phyloP scores from a whole-genome alignment of 2,888 invertebrate species.

The Troilus luridus region DNA sequence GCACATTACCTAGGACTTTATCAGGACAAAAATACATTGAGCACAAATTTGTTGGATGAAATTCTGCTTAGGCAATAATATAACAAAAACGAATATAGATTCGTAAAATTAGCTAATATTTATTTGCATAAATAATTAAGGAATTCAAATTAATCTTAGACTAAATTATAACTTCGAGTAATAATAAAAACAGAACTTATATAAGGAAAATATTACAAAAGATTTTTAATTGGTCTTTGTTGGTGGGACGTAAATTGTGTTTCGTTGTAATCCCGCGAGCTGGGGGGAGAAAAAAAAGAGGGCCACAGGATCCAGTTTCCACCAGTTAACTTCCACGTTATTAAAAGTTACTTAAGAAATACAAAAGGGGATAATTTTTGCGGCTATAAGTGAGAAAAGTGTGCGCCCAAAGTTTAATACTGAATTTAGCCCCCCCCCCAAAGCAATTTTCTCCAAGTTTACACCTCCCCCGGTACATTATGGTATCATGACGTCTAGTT shows the following conservation, averaged over 20 bases:
- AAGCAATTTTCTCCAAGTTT: slow-evolving; percentile 35
- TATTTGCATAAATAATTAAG: neutral
- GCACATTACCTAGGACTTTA: no score
- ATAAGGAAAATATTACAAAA: neutral
- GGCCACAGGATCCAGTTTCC: neutral
- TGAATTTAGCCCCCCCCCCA: neutral
- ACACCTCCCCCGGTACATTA: neutral
- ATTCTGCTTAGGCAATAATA: no score
- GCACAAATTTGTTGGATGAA: no score
- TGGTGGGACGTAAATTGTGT: neutral
- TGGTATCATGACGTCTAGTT: neutral
- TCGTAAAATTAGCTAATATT: neutral
- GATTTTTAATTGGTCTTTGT: slow-evolving; percentile 15
- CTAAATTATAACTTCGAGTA: neutral
- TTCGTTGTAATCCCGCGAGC: slow-evolving; percentile 3
- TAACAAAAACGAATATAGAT: no score
- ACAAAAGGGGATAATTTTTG: slow-evolving; percentile 27
- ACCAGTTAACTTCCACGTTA: neutral
- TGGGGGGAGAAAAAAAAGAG: neutral
- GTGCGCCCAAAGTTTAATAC: slow-evolving; percentile 5
- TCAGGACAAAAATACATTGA: no score
- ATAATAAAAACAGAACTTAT: slow-evolving; percentile 2
- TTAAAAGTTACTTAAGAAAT: slow-evolving; percentile 31
- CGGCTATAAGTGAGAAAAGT: slow-evolving; percentile 31
- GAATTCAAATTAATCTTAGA: neutral